These are phyloP conservation scores for Cerceris rybyensis DNA, from an alignment of 2,888 invertebrate genomes.

Conservation along the genomic window DNA sequence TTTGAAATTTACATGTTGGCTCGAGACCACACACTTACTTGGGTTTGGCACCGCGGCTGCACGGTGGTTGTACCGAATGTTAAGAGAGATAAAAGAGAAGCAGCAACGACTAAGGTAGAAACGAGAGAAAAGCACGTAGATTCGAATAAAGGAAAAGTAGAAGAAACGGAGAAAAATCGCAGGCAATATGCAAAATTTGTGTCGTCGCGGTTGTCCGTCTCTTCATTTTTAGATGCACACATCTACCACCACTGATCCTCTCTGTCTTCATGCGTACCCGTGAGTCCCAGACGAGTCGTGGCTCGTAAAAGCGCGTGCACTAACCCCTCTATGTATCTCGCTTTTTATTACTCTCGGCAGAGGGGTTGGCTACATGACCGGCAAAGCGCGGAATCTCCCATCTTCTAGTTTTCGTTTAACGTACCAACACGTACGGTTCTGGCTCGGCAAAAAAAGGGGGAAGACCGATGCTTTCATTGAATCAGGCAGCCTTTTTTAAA, in stretches of 20 bases:
- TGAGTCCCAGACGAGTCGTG: slow-evolving; percentile 6
- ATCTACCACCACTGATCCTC: slow-evolving; percentile 20
- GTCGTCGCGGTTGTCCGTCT: slow-evolving; percentile 46
- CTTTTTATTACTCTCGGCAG: slow-evolving; percentile 44
- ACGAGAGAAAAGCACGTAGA: slow-evolving; percentile 31
- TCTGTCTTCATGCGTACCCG: slow-evolving; percentile 9
- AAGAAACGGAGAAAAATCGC: slow-evolving; percentile 49
- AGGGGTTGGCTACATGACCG: slow-evolving; percentile 28
- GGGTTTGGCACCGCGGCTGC: slow-evolving; percentile 40
- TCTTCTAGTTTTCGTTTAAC: slow-evolving; percentile 31
- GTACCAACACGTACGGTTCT: slow-evolving; percentile 1
- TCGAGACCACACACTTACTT: slow-evolving; percentile 7
- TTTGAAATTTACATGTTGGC: slow-evolving; percentile 37
- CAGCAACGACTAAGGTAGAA: slow-evolving; percentile 15
- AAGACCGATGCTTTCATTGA: slow-evolving; percentile 37
- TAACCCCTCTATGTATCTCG: not conserved
- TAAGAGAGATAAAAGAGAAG: slow-evolving; percentile 27
- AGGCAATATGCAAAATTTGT: slow-evolving; percentile 43
- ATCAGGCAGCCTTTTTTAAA: slow-evolving; percentile 24
- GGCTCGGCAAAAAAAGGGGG: slow-evolving; percentile 1
- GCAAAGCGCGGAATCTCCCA: slow-evolving; percentile 31
- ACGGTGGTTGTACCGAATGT: slow-evolving; percentile 2
- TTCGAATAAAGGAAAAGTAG: slow-evolving; percentile 20
- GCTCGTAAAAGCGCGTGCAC: slow-evolving; percentile 7
- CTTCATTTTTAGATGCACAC: slow-evolving; percentile 19